These are phyloP conservation scores for Scaptomyza polygonia DNA, from an alignment of 2,888 invertebrate genomes.

Conservation along the genomic window DNA sequence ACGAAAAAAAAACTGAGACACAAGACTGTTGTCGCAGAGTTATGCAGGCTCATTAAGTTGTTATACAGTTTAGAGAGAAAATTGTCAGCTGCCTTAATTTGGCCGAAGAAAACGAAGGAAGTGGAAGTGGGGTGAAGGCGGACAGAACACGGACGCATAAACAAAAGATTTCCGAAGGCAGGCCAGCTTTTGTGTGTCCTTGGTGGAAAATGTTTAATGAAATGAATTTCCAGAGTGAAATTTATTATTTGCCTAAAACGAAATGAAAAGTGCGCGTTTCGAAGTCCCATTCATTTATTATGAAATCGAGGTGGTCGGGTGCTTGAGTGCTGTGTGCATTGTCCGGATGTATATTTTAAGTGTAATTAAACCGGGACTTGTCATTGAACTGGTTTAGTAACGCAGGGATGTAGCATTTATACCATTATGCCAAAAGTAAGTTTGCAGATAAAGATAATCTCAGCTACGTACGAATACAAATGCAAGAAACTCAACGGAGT, in stretches of 20 bases:
- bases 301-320: conserved; percentile 26
- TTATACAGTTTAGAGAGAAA: conserved; percentile 80
- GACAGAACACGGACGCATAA: conserved; percentile 50
- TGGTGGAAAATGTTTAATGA: conserved; percentile 73
- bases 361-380: conserved; percentile 64
- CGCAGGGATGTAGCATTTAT: conserved; percentile 45
- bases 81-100: conserved; percentile 81
- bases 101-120: conserved; percentile 46
- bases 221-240: conserved; percentile 74
- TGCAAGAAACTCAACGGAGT: conserved; percentile 16
- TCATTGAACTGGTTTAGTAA: conserved; percentile 31
- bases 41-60: conserved; percentile 82
- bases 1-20: conserved; percentile 31
- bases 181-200: conserved; percentile 43
- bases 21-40: conserved; percentile 65
- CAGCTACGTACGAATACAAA: conserved; percentile 18
- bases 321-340: conserved; percentile 5
- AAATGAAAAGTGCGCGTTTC: conserved; percentile 72
- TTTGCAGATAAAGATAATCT: conserved; percentile 31
- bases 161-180: conserved; percentile 76
- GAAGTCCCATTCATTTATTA: conserved; percentile 50
- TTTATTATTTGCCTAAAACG: conserved; percentile 73
- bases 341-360: conserved; percentile 62
- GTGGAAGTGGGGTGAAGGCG: conserved; percentile 3
- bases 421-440: conserved; percentile 44